Base-by-base conservation (phyloP, 2,113 vertebrate genomes). In the Zapus hudsonius region DNA sequence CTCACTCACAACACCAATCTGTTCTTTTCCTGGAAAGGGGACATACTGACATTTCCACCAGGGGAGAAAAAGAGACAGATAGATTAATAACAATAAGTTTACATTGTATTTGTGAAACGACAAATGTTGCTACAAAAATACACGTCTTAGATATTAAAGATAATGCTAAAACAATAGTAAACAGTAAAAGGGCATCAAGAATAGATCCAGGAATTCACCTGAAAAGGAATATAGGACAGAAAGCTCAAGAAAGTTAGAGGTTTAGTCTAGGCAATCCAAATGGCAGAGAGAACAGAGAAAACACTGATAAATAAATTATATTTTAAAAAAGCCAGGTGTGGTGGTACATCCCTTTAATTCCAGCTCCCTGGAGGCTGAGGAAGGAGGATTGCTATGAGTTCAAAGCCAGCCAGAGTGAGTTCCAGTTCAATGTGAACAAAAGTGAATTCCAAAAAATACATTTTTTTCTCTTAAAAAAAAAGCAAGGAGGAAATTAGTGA, bases 221-320 rank as follows among this genome's bases (percentile, higher is more conserved):
- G 87, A 42, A 95, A 84, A 90, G 31, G 25, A 90, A 92, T 79
- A 86, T 63, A 83, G 31, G 29, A 47, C 38, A 70, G 38, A 74
- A 66, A 81, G 31, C 44, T 40, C 80, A 64, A 83, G 61, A 80
- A 92, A 66, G 19, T 59, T 61, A 38, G 52, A 64, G 33, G 25
- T 44, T 92, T 29, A 29, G 38, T 79, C 52, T 74, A 90, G 72
- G 23, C 59, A 88, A n/a, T 5, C 44, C 9, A 33, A 72, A n/a
- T 84, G 55, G 70, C 73, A 92, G 66, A 87, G 69, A 90, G 20
- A 92, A 92, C 52, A 89, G 40, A 85, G 87, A 61, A 91, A 81
- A 52, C n/a, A 92, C 80, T 61, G 29, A 88, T 4, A 74, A 57
- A 89, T 42, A 6, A 92, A 67, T 66, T 78, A 40, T 63, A 87